Conservation (phyloP, 2,888 invertebrate genomes). For the Patella pellucida region DNA sequence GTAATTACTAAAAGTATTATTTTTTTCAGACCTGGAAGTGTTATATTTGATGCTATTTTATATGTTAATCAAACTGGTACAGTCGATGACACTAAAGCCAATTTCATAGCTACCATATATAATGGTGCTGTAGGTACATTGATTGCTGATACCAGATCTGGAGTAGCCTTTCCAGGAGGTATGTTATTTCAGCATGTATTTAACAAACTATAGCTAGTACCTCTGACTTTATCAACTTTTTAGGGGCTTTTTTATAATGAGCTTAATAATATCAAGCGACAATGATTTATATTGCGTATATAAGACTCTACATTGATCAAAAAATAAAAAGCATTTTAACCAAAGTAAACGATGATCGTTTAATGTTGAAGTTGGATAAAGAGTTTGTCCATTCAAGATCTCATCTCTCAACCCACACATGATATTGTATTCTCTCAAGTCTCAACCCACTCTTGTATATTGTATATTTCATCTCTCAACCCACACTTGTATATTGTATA, state of each 20-base stretch:
- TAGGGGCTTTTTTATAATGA: too few species aligned
- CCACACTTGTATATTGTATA: too few species aligned
- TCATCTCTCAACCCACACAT: background rate
- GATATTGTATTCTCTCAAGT: background rate
- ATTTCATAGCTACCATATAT: conserved; percentile 13
- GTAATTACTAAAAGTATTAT: background rate
- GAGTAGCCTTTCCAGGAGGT: conserved; percentile 22
- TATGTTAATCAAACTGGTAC: conserved; percentile 30
- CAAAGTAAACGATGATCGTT: too few species aligned
- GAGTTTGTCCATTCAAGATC: too few species aligned
- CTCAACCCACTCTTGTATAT: background rate
- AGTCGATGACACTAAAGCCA: background rate
- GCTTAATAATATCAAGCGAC: too few species aligned
- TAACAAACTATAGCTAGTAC: too few species aligned
- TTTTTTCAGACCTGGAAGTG: conserved; percentile 29
- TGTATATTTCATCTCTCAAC: background rate
- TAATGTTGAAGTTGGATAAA: too few species aligned
- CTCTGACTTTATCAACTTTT: too few species aligned
- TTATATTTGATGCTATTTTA: conserved; percentile 27
- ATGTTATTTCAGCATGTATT: background rate
- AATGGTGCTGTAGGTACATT: conserved; percentile 23
- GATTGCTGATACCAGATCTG: background rate
- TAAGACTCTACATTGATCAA: too few species aligned
- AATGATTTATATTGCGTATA: too few species aligned
- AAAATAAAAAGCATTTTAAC: too few species aligned